Evolutionary conservation across 1,140 invertebrate genomes (phyloP).

Genomic region (Ditylenchus dipsaci): DNA sequence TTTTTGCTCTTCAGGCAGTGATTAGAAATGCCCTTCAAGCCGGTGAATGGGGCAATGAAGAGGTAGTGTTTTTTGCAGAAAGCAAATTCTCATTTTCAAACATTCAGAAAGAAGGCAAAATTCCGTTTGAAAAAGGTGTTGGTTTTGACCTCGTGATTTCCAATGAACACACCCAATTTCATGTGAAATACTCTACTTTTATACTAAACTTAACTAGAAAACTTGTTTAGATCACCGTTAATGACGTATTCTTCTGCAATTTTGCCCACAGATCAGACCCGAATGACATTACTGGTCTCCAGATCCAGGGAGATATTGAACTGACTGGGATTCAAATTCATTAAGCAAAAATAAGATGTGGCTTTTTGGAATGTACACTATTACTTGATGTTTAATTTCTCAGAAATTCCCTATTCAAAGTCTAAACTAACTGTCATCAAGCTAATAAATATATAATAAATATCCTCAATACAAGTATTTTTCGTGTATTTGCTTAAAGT

Average conservation of each 20-base stretch:
- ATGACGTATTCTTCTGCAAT: slow-evolving; percentile 50
- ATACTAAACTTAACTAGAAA: no score
- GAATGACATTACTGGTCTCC: slow-evolving; percentile 53
- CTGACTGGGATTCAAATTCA: slow-evolving; percentile 25
- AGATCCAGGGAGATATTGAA: slow-evolving; percentile 55
- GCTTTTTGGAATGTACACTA: neutral
- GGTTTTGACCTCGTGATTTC: slow-evolving; percentile 53
- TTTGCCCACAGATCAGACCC: slow-evolving; percentile 55
- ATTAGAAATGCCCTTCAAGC: slow-evolving; percentile 50
- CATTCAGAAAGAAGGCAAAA: slow-evolving; percentile 41
- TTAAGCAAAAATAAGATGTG: neutral
- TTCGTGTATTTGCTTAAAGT: no score
- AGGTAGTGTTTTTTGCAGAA: slow-evolving; percentile 4
- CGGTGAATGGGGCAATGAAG: slow-evolving; percentile 56
- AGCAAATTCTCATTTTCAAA: no score
- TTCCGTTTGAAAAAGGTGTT: slow-evolving; percentile 47
- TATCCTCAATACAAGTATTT: no score
- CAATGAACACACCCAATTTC: slow-evolving; percentile 52
- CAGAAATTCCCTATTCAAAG: neutral
- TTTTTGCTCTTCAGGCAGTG: slow-evolving; percentile 30
- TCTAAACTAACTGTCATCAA: neutral
- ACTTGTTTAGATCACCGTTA: slow-evolving; percentile 52
- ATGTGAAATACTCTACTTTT: no score
- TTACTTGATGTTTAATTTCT: neutral
- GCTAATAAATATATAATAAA: no score